A percentile compares a stretch with the other conserved stretches of the same genome.
phyloP scores from a whole-genome alignment of 2,113 vertebrate genomes.

The Polypterus senegalus region DNA sequence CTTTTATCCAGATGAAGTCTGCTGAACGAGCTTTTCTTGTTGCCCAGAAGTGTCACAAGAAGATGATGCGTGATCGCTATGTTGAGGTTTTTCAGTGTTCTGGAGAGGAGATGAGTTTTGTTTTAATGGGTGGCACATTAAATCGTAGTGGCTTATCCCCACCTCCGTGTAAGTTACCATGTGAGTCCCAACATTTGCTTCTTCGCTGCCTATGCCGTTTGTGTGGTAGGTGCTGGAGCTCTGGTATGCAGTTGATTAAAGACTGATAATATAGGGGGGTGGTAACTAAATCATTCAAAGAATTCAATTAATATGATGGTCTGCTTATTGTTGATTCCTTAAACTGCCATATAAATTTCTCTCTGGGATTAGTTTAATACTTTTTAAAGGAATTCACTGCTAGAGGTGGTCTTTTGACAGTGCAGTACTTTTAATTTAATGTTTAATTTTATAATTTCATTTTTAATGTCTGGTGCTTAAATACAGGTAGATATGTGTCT shows the following conservation, averaged over 20 bases:
- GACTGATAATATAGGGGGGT: no score
- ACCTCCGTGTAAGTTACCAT: constrained; percentile 94
- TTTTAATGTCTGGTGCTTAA: no score
- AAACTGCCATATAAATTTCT: no score
- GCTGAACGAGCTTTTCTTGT: constrained; percentile 79
- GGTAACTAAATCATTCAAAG: no score
- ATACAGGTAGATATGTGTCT: no score
- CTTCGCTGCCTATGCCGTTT: constrained; percentile 35
- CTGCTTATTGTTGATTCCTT: no score
- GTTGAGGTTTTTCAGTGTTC: constrained; percentile 97
- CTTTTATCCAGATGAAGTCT: constrained; percentile 94
- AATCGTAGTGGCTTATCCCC: constrained; percentile 92
- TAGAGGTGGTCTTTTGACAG: no score
- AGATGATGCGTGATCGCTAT: constrained; percentile 94
- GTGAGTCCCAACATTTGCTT: constrained; percentile 52
- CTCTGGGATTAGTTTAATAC: no score
- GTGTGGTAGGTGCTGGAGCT: constrained; percentile 47
- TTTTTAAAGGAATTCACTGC: no score
- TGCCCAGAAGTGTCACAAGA: constrained; percentile 90
- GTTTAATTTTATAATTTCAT: no score
- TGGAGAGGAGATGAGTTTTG: constrained; percentile 94
- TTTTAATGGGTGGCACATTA: constrained; percentile 91
- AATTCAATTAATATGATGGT: no score
- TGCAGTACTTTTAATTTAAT: no score
- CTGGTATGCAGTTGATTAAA: constrained; percentile 5